Evolutionary conservation across 2,797 vertebrate genomes (phyloP).

Genomic region (Buphagus erythrorhynchus): DNA sequence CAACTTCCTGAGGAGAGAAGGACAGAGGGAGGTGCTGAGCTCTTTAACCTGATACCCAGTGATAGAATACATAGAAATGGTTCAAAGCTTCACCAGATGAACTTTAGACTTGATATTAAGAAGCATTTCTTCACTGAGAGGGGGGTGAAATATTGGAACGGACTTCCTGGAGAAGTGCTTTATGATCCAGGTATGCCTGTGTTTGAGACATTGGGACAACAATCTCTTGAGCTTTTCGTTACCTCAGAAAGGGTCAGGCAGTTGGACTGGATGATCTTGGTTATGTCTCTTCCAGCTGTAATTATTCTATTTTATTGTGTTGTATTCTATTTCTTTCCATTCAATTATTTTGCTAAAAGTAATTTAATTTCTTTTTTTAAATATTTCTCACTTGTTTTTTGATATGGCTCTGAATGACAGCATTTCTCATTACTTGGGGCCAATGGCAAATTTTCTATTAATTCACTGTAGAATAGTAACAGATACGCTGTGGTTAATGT

Average conservation of each 20-base stretch:
- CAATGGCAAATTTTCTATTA: neutral
- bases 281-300: neutral
- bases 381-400: neutral
- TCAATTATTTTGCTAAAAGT: neutral
- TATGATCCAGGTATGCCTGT: neutral
- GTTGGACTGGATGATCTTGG: neutral
- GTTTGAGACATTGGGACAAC: neutral
- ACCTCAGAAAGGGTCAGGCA: neutral
- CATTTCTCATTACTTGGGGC: neutral
- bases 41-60: neutral
- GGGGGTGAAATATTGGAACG: neutral
- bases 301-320: neutral
- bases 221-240: neutral
- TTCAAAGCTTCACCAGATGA: neutral
- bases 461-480: neutral
- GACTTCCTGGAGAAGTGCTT: neutral
- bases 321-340: neutral
- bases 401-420: neutral
- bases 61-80: neutral
- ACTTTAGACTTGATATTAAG: neutral
- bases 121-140: neutral
- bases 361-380: neutral
- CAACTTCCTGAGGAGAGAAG: neutral
- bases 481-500: neutral
- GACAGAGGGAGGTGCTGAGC: neutral